Percentiles rank a stretch among this genome's conserved stretches.
Evolutionary conservation across 2,113 vertebrate species (phyloP).

Genomic region (Pyrgilauda ruficollis): DNA sequence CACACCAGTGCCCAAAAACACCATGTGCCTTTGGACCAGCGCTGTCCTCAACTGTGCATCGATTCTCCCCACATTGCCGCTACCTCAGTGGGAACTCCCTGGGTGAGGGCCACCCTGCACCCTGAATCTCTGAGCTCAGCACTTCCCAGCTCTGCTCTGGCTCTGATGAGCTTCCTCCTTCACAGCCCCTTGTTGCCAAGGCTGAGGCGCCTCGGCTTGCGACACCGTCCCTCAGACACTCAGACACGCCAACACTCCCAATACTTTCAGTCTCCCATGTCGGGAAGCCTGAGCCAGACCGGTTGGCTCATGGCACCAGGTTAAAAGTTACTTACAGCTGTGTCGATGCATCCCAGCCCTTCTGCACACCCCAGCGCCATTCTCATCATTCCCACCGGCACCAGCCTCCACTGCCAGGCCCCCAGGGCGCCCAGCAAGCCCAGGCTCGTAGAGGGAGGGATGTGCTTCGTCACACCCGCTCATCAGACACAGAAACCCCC

Average conservation of each 20-base stretch:
- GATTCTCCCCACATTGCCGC: fast-evolving
- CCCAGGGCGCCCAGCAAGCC: background rate
- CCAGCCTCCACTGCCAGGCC: background rate
- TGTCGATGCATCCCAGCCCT: fast-evolving
- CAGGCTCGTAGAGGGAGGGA: background rate
- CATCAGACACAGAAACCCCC: background rate
- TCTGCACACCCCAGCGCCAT: fast-evolving
- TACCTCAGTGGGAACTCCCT: background rate
- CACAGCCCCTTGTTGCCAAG: background rate
- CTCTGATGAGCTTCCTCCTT: background rate
- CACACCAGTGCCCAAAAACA: background rate
- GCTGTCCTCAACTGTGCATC: fast-evolving
- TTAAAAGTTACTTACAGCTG: background rate
- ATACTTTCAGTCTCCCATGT: background rate
- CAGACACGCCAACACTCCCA: background rate
- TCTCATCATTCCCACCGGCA: background rate
- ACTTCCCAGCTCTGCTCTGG: background rate
- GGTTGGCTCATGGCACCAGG: fast-evolving
- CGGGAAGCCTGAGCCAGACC: background rate
- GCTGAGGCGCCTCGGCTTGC: background rate
- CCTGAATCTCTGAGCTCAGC: background rate
- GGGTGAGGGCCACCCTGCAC: fast-evolving
- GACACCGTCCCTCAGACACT: background rate
- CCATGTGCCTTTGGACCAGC: fast-evolving
- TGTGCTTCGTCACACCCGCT: fast-evolving